A percentile compares a stretch with the other conserved stretches of the same genome.
These are phyloP conservation scores for Pomacea canaliculata DNA, from an alignment of 2,888 invertebrate species.

Conservation along the genomic window DNA sequence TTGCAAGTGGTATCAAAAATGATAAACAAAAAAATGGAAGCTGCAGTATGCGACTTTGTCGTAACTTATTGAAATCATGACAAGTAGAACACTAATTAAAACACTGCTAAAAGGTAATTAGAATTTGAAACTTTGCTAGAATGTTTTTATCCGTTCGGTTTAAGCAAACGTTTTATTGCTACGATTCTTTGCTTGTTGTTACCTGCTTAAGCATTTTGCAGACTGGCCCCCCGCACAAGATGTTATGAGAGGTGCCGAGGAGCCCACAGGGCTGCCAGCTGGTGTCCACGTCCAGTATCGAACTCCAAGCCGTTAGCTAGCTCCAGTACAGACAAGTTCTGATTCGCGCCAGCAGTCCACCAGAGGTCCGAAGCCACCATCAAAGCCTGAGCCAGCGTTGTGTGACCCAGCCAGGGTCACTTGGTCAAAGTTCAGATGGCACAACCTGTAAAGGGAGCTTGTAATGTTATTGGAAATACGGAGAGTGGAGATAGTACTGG, in stretches of 20 bases:
- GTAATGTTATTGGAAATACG: too few relatives aligned
- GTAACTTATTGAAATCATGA: too few relatives aligned
- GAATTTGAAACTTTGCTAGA: too few relatives aligned
- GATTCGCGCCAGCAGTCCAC: conserved; percentile 32
- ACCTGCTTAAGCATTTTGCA: conserved; percentile 32
- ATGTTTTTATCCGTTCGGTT: too few relatives aligned
- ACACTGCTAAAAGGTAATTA: too few relatives aligned
- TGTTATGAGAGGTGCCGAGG: conserved; percentile 30
- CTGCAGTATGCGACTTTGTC: too few relatives aligned
- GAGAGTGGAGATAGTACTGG: too few relatives aligned
- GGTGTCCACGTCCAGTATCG: conserved; percentile 34
- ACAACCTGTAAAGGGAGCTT: conserved; percentile 20
- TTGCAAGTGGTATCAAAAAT: too few relatives aligned
- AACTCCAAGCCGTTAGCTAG: conserved; percentile 31
- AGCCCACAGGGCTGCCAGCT: conserved; percentile 30
- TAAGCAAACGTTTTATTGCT: too few relatives aligned
- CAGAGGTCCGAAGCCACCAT: conserved; percentile 28
- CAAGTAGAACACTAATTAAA: too few relatives aligned
- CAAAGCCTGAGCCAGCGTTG: conserved; percentile 34
- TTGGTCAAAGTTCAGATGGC: conserved; percentile 27
- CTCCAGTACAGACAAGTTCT: conserved; percentile 20
- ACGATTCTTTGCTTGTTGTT: not conserved
- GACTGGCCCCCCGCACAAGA: conserved; percentile 32
- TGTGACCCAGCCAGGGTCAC: conserved; percentile 31
- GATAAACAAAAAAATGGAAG: too few relatives aligned